Percentiles rank a stretch among this genome's conserved stretches.
These are phyloP conservation scores for Drosophila flavopinicola DNA, from an alignment of 2,888 invertebrate genomes.

Conservation along the genomic window DNA sequence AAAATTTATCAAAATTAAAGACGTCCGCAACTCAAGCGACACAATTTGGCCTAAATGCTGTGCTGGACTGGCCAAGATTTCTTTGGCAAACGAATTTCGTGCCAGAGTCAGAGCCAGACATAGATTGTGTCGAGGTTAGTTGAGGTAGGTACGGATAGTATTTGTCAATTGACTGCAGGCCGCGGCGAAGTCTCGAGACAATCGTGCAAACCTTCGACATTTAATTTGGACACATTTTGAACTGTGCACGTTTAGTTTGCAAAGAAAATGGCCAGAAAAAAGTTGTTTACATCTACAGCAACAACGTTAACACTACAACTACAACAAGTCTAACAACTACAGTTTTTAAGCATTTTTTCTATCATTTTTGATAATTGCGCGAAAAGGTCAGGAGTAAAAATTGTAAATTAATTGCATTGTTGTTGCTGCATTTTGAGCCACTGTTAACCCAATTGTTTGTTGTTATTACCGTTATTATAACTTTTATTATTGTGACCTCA, in stretches of 20 bases:
- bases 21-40: conserved; percentile 60
- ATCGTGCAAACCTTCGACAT: conserved; percentile 78
- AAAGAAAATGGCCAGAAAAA: conserved; percentile 54
- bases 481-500: conserved; percentile 59
- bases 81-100: conserved; percentile 59
- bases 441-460: conserved; percentile 44
- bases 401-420: conserved; percentile 41
- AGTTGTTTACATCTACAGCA: conserved; percentile 52
- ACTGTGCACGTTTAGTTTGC: conserved; percentile 67
- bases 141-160: conserved; percentile 60
- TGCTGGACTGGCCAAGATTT: conserved; percentile 47
- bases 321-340: conserved; percentile 14
- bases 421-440: conserved; percentile 42
- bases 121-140: conserved; percentile 47
- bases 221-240: conserved; percentile 73
- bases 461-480: conserved; percentile 44
- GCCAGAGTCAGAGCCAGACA: conserved; percentile 38
- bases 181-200: conserved; percentile 47
- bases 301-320: conserved; percentile 1
- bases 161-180: conserved; percentile 68
- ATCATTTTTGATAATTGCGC: conserved; percentile 67
- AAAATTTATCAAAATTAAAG: conserved; percentile 57
- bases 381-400: conserved; percentile 68
- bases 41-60: conserved; percentile 70
- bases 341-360: conserved; percentile 31